Evolutionary conservation across 1,140 invertebrate species (phyloP).

Genomic region (Periplaneta americana): DNA sequence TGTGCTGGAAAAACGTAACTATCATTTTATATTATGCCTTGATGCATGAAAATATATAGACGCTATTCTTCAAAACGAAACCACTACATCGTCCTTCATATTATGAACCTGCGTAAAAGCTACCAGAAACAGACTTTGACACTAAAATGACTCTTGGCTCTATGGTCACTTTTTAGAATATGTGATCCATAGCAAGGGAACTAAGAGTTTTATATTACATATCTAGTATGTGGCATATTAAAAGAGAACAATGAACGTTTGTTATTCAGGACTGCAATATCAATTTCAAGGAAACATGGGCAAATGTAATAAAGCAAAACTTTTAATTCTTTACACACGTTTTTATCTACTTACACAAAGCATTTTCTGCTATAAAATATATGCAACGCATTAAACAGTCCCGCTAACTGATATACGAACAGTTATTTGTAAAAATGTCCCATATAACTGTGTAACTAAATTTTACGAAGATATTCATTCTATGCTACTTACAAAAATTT

Average conservation of each 20-base stretch:
- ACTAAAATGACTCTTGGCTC: not conserved
- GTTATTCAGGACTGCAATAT: no score
- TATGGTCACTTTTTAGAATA: not conserved
- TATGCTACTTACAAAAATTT: no score
- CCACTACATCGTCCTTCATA: not conserved
- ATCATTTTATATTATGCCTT: not conserved
- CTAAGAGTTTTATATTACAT: no score
- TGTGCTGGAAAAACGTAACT: not conserved
- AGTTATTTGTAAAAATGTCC: no score
- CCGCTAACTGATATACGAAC: no score
- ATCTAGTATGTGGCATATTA: no score
- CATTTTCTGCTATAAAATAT: no score
- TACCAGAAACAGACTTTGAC: not conserved
- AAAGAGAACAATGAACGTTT: no score
- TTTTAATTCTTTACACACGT: not conserved
- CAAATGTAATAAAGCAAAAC: not conserved
- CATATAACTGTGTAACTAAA: no score
- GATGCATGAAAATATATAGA: not conserved
- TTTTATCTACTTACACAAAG: no score
- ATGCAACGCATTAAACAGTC: no score
- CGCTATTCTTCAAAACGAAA: not conserved
- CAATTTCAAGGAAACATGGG: not conserved
- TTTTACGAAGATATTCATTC: no score
- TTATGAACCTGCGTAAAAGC: not conserved
- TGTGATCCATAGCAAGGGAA: not conserved